Evolutionary conservation across 1,140 invertebrate species (phyloP).

Genomic region (Drosophila setifemur): DNA sequence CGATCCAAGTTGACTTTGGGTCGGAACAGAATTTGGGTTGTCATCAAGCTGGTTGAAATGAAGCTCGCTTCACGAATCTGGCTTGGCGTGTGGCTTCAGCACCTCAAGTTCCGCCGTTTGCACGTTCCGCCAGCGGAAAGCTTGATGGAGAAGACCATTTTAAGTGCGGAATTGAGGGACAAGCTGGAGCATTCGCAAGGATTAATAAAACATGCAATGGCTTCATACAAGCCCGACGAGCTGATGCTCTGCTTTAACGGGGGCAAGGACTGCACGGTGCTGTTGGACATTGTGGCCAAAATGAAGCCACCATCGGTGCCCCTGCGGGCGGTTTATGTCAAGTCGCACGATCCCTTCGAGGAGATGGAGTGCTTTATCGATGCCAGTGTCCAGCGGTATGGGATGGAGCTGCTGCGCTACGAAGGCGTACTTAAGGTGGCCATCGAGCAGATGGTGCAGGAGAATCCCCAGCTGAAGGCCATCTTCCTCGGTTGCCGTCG

Average conservation of each 20-base stretch:
- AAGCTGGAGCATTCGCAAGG: conserved; percentile 13
- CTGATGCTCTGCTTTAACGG: conserved; percentile 97
- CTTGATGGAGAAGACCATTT: neutral
- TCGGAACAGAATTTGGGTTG: neutral
- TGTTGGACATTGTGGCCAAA: conserved; percentile 88
- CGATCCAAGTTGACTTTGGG: neutral
- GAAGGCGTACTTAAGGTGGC: conserved; percentile 88
- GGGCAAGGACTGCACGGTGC: conserved; percentile 97
- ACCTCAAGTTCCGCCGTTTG: neutral
- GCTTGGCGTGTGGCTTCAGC: neutral
- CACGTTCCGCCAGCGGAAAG: neutral
- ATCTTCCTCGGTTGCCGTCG: conserved; percentile 93
- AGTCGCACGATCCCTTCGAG: conserved; percentile 89
- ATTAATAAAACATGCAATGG: conserved; percentile 11
- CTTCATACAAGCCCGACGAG: conserved; percentile 86
- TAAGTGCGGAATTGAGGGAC: neutral
- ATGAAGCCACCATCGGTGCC: conserved; percentile 7
- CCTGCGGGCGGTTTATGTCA: conserved; percentile 88
- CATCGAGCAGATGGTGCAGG: conserved; percentile 85
- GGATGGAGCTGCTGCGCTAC: conserved; percentile 87
- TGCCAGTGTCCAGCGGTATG: conserved; percentile 87
- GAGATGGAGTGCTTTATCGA: conserved; percentile 94
- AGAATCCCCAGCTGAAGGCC: conserved; percentile 88
- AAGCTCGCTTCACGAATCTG: neutral
- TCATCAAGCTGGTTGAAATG: conserved; percentile 2